phyloP scores from a whole-genome alignment of 2,888 invertebrate species.

The Caenorhabditis sp. region DNA sequence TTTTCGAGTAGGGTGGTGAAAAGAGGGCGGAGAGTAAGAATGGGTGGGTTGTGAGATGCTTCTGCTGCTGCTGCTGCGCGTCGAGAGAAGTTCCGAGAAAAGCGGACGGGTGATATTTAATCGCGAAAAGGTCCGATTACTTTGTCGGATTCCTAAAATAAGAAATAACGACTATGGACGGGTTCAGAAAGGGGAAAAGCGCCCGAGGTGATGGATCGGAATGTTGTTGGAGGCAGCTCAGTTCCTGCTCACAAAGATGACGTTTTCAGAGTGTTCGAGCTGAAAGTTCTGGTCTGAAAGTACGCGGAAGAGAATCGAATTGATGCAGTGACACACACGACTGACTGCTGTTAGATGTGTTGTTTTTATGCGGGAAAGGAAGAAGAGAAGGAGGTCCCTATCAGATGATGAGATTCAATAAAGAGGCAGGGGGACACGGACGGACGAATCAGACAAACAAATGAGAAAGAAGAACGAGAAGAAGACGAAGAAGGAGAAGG shows the following conservation, averaged over 20 bases:
- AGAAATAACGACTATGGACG: not conserved
- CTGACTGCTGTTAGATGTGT: not conserved
- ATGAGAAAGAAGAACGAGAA: slow-evolving; percentile 9
- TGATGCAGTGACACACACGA: slow-evolving; percentile 11
- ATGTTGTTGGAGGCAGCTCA: not conserved
- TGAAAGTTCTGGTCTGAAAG: slow-evolving; percentile 34
- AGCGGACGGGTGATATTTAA: slow-evolving; percentile 13
- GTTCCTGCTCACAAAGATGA: not conserved
- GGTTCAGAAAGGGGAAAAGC: slow-evolving; percentile 13
- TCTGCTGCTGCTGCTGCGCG: no score
- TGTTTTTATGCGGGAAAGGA: slow-evolving; percentile 35
- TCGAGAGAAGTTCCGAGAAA: slow-evolving; percentile 42
- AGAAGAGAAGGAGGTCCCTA: slow-evolving; percentile 41
- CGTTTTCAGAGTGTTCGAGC: slow-evolving; percentile 12
- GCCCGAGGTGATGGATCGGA: slow-evolving; percentile 24
- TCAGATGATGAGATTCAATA: slow-evolving; percentile 59
- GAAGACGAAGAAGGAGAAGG: slow-evolving; percentile 16
- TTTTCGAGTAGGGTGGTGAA: slow-evolving; percentile 42
- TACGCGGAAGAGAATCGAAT: slow-evolving; percentile 40
- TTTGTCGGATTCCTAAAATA: not conserved
- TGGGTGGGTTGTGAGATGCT: slow-evolving; percentile 23
- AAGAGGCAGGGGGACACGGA: slow-evolving; percentile 25
- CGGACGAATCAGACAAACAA: slow-evolving; percentile 26
- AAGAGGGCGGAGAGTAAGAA: slow-evolving; percentile 21
- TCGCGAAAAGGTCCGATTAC: slow-evolving; percentile 8